Percentiles rank a stretch among this genome's conserved stretches.
These are phyloP conservation scores for Emydocephalus ijimae DNA, from an alignment of 2,113 vertebrate species.

Conservation along the genomic window DNA sequence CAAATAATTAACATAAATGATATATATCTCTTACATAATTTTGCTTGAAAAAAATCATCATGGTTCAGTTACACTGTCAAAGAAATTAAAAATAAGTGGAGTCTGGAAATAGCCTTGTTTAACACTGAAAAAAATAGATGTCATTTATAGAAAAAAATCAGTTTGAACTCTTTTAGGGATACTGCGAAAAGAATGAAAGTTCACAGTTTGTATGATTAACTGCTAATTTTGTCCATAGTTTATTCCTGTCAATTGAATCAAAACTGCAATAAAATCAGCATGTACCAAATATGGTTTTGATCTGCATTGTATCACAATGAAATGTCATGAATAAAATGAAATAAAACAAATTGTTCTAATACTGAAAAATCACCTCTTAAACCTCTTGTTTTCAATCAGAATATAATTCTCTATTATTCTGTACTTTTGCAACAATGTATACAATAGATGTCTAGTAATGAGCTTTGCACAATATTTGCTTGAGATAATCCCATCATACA, in stretches of 20 bases:
- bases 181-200: neutral
- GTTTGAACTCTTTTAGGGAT: neutral
- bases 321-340: too few species aligned
- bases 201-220: neutral
- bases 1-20: neutral
- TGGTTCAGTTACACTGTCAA: neutral
- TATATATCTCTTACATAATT: neutral
- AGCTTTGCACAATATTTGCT: neutral
- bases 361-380: neutral
- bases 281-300: neutral
- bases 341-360: neutral
- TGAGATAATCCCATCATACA: neutral
- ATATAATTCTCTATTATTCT: neutral
- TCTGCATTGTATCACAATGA: neutral
- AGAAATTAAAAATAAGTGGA: neutral
- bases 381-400: neutral
- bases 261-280: neutral
- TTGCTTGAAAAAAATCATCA: neutral
- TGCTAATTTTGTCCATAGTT: neutral
- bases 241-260: neutral
- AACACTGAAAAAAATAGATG: neutral
- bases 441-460: neutral
- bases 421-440: neutral
- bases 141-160: neutral
- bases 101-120: neutral